Evolutionary conservation across 2,888 invertebrate genomes (phyloP), one percentile per base, ranked within the genome.

Genomic region (Xylophagus ater): DNA sequence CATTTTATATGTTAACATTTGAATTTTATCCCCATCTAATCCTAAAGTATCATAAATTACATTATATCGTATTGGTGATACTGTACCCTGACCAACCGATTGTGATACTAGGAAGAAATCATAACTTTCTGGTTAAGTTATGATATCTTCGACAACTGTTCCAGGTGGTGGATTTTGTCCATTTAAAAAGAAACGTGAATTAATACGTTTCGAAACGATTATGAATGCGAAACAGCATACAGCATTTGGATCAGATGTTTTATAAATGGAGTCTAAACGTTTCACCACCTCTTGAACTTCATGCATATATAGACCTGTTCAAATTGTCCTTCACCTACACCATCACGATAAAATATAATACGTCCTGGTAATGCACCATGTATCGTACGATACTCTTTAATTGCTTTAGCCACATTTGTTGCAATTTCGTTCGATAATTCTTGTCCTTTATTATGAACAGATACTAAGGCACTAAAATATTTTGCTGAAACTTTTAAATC

Each of bases 291-390:
- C 57, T 21, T 61, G 57, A n/a, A 90, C 77, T 62, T 96, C 94
- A 28, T 78, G 78, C 2, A 76, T 69, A n/a, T n/a, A 18, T 70
- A 67, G 0, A 94, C 89, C 42, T 79, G 80, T 0, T 75, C 71
- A 2, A 93, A 69, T 55, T 93, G 88, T 0, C 94, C 93, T 50
- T 94, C 93, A 2, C 93, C 90, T 0, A 94, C 93, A 13, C 93
- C 96, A 60, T 96, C 94, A 12, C 94, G 74, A 61, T 80, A 94
- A 19, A 94, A 73, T 2, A 93, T 56, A 34, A 96, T 83, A 1
- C 75, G 71, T 0, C 71, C 67, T 0, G 94, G 94, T 62, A 76
- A 50, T 53, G 51, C 30, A 0, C 54, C 55, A 35, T 61, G 56
- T 2, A 49, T 42, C 0, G 52, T 48, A 0, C 54, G 49, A 42